Evolutionary conservation across 2,888 invertebrate species (phyloP), one percentile per base, ranked within the genome.

Genomic region (Osedax fenrisi): DNA sequence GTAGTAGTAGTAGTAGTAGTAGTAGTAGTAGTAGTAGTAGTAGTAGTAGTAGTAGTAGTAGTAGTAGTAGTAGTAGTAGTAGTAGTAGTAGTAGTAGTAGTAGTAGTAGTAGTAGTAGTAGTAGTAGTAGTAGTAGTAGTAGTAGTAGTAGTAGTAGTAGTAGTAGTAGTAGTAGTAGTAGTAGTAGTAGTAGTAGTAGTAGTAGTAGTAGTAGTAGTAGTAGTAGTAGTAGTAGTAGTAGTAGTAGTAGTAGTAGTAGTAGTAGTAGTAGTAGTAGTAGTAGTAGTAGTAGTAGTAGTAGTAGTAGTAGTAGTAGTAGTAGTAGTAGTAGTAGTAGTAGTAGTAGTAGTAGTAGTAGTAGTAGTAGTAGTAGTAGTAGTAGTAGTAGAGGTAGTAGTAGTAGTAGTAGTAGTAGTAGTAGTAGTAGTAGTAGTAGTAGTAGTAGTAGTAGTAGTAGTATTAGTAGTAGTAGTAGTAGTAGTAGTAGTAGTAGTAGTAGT

Each of bases 121-220:
- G n/a, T n/a, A n/a, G 56, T 56, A 17, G 56, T 56, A 56, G 56
- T 56, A 56, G 56, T 56, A 56, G 17, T 56, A 56, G 10, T 56
- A 56, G 56, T 56, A 56, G 56, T 56, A 56, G 17, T 17, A 56
- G 56, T 56, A 56, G 56, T 56, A 56, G 56, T 56, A 13, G 56
- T 56, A 56, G 56, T 56, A 56, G 56, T 56, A 56, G 56, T 56
- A 56, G 56, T 56, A 56, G 56, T 56, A 56, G 56, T 56, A 56
- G 56, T 56, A 56, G 56, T 56, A 56, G 56, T 56, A 56, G 56
- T 56, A 56, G 56, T 56, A 56, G 56, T 56, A 56, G 56, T 56
- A 56, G 56, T 56, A 56, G 17, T 56, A 56, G 56, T 56, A 56
- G 56, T 56, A 56, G 56, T 56, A 56, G 56, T 56, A 56, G 56